Evolutionary conservation across 1,140 invertebrate species (phyloP), one percentile per base, ranked within the genome.

Genomic region (Drosophila ogumai): DNA sequence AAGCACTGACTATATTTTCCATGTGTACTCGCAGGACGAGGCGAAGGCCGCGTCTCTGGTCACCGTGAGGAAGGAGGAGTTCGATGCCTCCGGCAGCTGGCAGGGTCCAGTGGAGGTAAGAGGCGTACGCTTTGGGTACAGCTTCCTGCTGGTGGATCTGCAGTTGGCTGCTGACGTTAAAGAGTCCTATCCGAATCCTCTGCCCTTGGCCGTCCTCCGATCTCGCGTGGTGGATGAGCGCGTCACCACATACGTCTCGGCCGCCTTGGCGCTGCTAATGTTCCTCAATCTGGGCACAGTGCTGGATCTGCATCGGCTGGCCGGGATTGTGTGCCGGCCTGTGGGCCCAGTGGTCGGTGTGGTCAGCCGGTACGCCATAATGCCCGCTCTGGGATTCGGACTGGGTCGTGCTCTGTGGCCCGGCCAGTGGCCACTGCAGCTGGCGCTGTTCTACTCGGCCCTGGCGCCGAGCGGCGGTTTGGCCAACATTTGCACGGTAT

Each of bases 241-340:
- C 8, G 59, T 86, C 15, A 79, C 79, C 34, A 82, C 71, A 1
- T 85, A 81, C 22, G 72, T 78, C 6, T 74, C 82, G 1, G 66
- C 75, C 1, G 71, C 54, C 2, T 6, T 85, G 41, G 54, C 80
- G 4, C 22, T 87, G 34, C 52, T 98, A 25, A 96, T 98, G 77
- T 98, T 97, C 90, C 96, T 99, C 63, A 98, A 98, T 93, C 98
- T 99, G 94, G 98, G 98, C 8, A 98, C 97, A 92, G 97, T 97
- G 3, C 94, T 98, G 91, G 96, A 98, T 87, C 95, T 97, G 94
- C 88, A 94, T 2, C 94, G 96, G 3, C 94, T 98, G 6, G 95
- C 94, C 75, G 92, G 94, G 10, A 96, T 96, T 8, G 64, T 98
- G 3, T 95, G 94, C 68, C 94, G 94, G 77, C 98, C 98, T 0